phyloP scores from a whole-genome alignment of 1,140 invertebrate genomes.

The Meloidogyne floridensis region DNA sequence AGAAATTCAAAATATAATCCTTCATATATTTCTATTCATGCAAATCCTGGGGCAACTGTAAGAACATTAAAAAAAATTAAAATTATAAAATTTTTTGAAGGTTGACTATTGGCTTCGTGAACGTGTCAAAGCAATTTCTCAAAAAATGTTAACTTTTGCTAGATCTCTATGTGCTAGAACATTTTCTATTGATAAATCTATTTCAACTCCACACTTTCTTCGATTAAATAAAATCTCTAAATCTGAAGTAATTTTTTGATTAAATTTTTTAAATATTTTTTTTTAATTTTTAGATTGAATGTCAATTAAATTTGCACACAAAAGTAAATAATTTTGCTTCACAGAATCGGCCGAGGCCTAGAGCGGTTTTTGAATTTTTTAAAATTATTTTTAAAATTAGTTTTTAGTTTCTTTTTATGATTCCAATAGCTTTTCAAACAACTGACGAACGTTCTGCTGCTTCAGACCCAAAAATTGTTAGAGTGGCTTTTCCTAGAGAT shows the following conservation, averaged over 20 bases:
- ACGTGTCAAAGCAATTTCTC: conserved; percentile 27
- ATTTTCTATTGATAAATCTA: conserved; percentile 13
- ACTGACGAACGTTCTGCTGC: conserved; percentile 14
- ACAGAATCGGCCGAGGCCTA: conserved; percentile 2
- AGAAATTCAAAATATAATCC: conserved; percentile 24
- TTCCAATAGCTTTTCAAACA: conserved; percentile 24
- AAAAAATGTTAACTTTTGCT: conserved; percentile 8
- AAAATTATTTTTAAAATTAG: background rate
- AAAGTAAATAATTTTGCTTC: background rate
- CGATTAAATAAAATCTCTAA: conserved; percentile 21
- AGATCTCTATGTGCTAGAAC: conserved; percentile 20
- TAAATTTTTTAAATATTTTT: background rate
- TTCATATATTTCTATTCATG: conserved; percentile 24
- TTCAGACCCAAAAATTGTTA: conserved; percentile 26
- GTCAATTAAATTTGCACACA: conserved; percentile 25
- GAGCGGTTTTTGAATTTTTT: background rate
- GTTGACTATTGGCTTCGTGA: conserved; percentile 30
- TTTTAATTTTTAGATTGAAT: conserved; percentile 8
- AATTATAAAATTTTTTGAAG: background rate
- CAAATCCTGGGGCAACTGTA: conserved; percentile 17
- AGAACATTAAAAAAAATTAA: background rate
- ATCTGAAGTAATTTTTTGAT: background rate
- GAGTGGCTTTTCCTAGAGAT: conserved; percentile 15
- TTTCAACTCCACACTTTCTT: conserved; percentile 35
- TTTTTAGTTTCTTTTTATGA: conserved; percentile 27